Percentiles rank a stretch among this genome's conserved stretches.
phyloP scores from a whole-genome alignment of 2,113 vertebrate genomes.

The Peromyscus leucopus region DNA sequence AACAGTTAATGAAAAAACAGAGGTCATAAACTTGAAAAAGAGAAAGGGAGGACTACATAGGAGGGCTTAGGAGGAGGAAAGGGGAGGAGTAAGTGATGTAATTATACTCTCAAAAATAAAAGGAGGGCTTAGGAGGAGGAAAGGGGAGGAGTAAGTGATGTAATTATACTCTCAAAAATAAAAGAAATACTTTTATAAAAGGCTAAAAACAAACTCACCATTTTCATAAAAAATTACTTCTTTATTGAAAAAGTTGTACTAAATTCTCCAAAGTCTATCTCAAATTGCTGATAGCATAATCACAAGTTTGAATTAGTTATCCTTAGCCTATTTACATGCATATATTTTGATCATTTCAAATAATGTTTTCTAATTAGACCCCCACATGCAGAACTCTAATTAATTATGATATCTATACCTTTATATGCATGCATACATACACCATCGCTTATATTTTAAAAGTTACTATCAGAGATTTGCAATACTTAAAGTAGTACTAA shows the following conservation, averaged over 20 bases:
- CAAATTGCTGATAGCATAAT: background rate
- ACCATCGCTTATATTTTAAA: slow-evolving; percentile 3
- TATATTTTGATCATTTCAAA: background rate
- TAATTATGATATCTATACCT: background rate
- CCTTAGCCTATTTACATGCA: background rate
- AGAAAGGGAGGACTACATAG: background rate
- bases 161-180: background rate
- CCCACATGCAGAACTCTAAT: background rate
- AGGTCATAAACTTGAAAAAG: background rate
- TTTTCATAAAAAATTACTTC: background rate
- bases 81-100: background rate
- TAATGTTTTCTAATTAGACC: background rate
- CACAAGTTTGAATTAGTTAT: slow-evolving; percentile 16
- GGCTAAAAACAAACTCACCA: background rate
- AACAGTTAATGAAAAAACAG: background rate
- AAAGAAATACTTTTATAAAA: background rate
- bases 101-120: slow-evolving; percentile 7
- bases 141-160: background rate
- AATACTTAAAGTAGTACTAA: background rate
- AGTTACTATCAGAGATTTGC: background rate
- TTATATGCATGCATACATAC: background rate
- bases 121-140: background rate
- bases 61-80: background rate
- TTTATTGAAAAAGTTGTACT: background rate
- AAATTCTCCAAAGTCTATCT: slow-evolving; percentile 38